phyloP scores from a whole-genome alignment of 2,888 invertebrate genomes.

The Carabus problematicus region DNA sequence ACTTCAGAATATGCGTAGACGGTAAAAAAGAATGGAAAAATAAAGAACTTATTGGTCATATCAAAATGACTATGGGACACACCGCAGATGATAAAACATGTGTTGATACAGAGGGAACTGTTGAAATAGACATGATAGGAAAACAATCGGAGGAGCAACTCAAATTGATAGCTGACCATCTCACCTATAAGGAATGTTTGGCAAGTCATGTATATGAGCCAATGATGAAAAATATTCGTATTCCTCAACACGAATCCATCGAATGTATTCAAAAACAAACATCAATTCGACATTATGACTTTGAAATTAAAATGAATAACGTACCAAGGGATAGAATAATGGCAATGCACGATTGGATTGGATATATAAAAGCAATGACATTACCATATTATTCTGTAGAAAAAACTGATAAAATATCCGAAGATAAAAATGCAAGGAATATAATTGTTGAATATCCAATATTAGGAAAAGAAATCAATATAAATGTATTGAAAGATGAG shows the following conservation, averaged over 20 bases:
- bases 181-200: constrained; percentile 22
- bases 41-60: constrained; percentile 51
- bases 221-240: constrained; percentile 47
- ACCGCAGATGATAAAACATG: constrained; percentile 52
- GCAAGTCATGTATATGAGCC: constrained; percentile 43
- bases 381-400: constrained; percentile 1
- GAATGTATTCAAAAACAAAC: constrained; percentile 51
- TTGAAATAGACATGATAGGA: constrained; percentile 53
- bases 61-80: constrained; percentile 52
- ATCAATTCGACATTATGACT: constrained; percentile 54
- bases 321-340: neutral
- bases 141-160: constrained; percentile 55
- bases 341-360: neutral
- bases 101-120: constrained; percentile 50
- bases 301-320: constrained; percentile 49
- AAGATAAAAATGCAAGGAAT: constrained; percentile 14
- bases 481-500: constrained; percentile 13
- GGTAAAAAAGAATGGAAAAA: constrained; percentile 51
- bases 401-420: constrained; percentile 13
- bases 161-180: constrained; percentile 6
- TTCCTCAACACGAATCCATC: constrained; percentile 41
- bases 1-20: constrained; percentile 56
- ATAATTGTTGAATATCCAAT: constrained; percentile 13
- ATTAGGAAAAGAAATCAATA: constrained; percentile 16
- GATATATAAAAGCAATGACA: constrained; percentile 1